Evolutionary conservation across 2,113 vertebrate species (phyloP).

Genomic region (Arizona elegans): DNA sequence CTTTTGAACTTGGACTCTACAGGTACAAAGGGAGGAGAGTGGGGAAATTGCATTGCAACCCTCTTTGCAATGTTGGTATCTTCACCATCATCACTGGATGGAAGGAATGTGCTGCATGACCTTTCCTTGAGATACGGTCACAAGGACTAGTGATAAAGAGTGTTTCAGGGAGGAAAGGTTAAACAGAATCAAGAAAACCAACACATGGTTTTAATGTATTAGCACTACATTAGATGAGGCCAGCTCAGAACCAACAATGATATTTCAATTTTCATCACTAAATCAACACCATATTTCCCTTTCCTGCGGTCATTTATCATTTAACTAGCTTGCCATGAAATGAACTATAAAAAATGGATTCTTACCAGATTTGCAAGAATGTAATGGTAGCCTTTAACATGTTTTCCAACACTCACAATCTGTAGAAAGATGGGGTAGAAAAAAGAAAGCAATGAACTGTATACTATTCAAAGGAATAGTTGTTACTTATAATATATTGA

Average conservation of each 20-base stretch:
- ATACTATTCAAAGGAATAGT: constrained; percentile 11
- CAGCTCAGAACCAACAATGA: background rate
- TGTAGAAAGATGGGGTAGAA: constrained; percentile 52
- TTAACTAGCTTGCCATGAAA: constrained; percentile 44
- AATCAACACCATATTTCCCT: background rate
- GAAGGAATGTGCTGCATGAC: background rate
- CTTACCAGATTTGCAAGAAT: constrained; percentile 96
- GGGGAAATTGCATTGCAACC: background rate
- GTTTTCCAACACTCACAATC: constrained; percentile 94
- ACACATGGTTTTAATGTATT: background rate
- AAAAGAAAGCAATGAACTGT: constrained; percentile 18
- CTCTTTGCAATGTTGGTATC: background rate
- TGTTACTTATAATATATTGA: background rate
- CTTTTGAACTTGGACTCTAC: background rate
- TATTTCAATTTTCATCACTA: background rate
- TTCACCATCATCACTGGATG: background rate
- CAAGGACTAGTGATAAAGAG: background rate
- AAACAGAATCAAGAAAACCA: background rate
- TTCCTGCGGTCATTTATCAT: constrained; percentile 9
- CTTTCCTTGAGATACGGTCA: background rate
- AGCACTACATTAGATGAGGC: background rate
- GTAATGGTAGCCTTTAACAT: constrained; percentile 96
- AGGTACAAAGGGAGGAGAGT: background rate
- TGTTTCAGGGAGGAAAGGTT: background rate
- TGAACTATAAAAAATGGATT: constrained; percentile 63